Evolutionary conservation across 2,888 invertebrate genomes (phyloP).

Genomic region (Empis livida): DNA sequence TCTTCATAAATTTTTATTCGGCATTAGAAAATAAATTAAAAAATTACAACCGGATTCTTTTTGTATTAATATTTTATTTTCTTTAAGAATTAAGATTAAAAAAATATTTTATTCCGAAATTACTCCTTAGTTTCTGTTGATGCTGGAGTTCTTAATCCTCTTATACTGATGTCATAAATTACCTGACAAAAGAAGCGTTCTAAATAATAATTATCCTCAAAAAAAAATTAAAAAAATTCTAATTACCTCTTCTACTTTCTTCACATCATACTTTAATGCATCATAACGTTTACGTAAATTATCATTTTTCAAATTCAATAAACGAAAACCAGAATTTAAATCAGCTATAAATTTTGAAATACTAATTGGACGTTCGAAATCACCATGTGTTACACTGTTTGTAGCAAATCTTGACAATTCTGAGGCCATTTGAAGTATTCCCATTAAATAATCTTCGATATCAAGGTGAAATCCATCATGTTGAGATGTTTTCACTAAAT

Average conservation of each 20-base stretch:
- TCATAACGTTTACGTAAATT: conserved; percentile 75
- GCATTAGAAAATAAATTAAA: too few relatives aligned
- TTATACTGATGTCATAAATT: conserved; percentile 70
- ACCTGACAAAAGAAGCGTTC: conserved; percentile 43
- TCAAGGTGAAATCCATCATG: conserved; percentile 78
- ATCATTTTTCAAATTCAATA: conserved; percentile 85
- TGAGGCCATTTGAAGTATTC: conserved; percentile 66
- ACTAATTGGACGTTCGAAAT: conserved; percentile 65
- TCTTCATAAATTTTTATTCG: too few relatives aligned
- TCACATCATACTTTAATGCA: conserved; percentile 79
- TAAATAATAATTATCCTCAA: too few relatives aligned
- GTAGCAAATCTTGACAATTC: conserved; percentile 74
- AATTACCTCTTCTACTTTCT: conserved; percentile 86
- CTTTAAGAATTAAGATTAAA: too few relatives aligned
- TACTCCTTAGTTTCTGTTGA: too few relatives aligned
- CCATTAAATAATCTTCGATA: conserved; percentile 80
- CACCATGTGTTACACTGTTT: conserved; percentile 74
- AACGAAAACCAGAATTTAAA: conserved; percentile 76
- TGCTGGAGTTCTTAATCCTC: conserved; percentile 44
- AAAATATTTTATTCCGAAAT: too few relatives aligned
- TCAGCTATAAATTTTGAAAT: conserved; percentile 80
- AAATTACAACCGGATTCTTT: too few relatives aligned
- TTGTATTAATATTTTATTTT: too few relatives aligned
- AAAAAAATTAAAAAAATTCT: too few relatives aligned
- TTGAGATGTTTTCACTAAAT: conserved; percentile 48